phyloP scores from a whole-genome alignment of 2,888 invertebrate species.

The Ptychoptera albimana region DNA sequence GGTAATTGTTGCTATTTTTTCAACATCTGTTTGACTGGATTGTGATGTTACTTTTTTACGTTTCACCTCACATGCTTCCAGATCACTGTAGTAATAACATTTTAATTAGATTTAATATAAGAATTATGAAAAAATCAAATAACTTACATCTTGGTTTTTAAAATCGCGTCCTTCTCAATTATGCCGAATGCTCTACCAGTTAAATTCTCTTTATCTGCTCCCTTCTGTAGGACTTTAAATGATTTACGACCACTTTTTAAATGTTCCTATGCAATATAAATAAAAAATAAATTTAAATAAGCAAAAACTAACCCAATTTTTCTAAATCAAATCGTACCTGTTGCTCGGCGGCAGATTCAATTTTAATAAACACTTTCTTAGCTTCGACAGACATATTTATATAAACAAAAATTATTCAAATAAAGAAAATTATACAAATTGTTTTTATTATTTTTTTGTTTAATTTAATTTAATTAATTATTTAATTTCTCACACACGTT shows the following conservation, averaged over 20 bases:
- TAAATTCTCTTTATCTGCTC: slow-evolving; percentile 59
- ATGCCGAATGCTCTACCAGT: slow-evolving; percentile 43
- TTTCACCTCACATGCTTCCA: slow-evolving; percentile 13
- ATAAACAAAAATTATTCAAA: too few relatives aligned
- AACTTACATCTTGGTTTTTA: slow-evolving; percentile 36
- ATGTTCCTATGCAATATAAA: slow-evolving; percentile 32
- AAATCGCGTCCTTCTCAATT: slow-evolving; percentile 35
- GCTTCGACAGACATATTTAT: slow-evolving; percentile 25
- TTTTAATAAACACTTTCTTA: slow-evolving; percentile 27
- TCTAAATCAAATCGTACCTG: slow-evolving; percentile 15
- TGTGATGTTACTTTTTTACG: slow-evolving; percentile 19
- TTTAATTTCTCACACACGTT: too few relatives aligned
- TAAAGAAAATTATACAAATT: too few relatives aligned
- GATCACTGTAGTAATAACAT: slow-evolving; percentile 16
- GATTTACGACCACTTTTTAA: slow-evolving; percentile 45
- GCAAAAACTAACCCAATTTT: neutral
- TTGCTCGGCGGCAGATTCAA: slow-evolving; percentile 29
- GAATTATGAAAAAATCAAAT: neutral
- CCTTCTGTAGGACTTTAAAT: slow-evolving; percentile 56
- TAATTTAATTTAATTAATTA: too few relatives aligned
- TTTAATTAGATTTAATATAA: neutral
- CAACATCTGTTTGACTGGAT: slow-evolving; percentile 16
- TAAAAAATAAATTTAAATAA: neutral
- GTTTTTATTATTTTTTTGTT: too few relatives aligned
- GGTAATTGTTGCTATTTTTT: slow-evolving; percentile 40